phyloP scores from a whole-genome alignment of 2,113 vertebrate genomes.

The Notarius quadriscutis region DNA sequence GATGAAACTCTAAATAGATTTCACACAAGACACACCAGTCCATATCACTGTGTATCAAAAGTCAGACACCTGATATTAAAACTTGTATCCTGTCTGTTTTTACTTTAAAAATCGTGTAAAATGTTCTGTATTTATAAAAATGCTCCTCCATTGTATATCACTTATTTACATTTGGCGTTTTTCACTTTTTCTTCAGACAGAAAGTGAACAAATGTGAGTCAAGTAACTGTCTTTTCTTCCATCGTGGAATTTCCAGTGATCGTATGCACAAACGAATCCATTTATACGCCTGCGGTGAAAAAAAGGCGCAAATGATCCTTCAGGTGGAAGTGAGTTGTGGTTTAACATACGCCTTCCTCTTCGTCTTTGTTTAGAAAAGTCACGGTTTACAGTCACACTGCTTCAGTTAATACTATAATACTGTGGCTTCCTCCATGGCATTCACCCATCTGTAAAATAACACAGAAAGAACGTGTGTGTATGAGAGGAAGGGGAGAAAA shows the following conservation, averaged over 20 bases:
- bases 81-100: background rate
- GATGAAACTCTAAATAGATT: background rate
- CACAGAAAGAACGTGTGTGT: background rate
- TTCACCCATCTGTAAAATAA: slow-evolving; percentile 84
- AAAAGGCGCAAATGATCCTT: background rate
- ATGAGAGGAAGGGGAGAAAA: background rate
- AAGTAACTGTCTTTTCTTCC: background rate
- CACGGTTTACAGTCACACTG: background rate
- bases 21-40: background rate
- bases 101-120: background rate
- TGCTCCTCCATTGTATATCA: background rate
- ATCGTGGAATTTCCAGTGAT: background rate
- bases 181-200: slow-evolving; percentile 1
- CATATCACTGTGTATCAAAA: slow-evolving; percentile 18
- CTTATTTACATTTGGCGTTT: slow-evolving; percentile 31
- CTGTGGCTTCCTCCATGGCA: slow-evolving; percentile 93
- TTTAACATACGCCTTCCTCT: background rate
- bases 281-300: background rate
- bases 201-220: background rate
- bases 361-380: background rate
- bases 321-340: background rate
- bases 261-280: background rate
- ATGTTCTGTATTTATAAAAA: background rate
- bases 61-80: slow-evolving; percentile 11
- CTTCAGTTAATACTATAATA: slow-evolving; percentile 82